Percentiles rank a stretch among this genome's conserved stretches.
These are phyloP conservation scores for Danio albolineatus DNA, from an alignment of 2,797 vertebrate genomes.

Conservation along the genomic window DNA sequence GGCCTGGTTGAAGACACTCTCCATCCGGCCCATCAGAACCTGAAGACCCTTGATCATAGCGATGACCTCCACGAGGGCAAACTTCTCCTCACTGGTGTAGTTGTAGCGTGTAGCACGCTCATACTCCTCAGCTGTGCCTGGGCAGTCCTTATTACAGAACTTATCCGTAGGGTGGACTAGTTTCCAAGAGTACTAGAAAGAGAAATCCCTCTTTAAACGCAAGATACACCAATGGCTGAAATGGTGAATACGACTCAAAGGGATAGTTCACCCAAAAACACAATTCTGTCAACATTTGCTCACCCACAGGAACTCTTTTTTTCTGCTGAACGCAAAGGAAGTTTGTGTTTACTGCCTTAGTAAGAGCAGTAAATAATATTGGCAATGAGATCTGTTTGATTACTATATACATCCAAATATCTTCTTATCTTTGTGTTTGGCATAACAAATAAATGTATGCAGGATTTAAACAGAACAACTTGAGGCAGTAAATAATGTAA, in stretches of 20 bases:
- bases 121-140: slow-evolving; percentile 96
- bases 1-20: slow-evolving; percentile 98
- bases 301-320: too few relatives aligned
- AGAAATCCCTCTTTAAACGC: slow-evolving; percentile 10
- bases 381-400: too few relatives aligned
- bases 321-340: too few relatives aligned
- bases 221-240: not conserved
- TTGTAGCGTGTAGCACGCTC: slow-evolving; percentile 97
- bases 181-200: slow-evolving; percentile 95
- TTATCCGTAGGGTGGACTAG: slow-evolving; percentile 98
- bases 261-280: too few relatives aligned
- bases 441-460: too few relatives aligned
- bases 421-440: too few relatives aligned
- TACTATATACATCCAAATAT: too few relatives aligned
- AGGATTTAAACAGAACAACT: too few relatives aligned
- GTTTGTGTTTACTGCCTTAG: too few relatives aligned
- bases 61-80: slow-evolving; percentile 98
- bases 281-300: too few relatives aligned
- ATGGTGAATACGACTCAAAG: not conserved
- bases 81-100: slow-evolving; percentile 99
- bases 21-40: slow-evolving; percentile 98
- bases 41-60: slow-evolving; percentile 99
- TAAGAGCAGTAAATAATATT: too few relatives aligned
- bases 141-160: slow-evolving; percentile 99
- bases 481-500: too few relatives aligned